Evolutionary conservation across 2,888 invertebrate genomes (phyloP).

Genomic region (Craniophora ligustri): DNA sequence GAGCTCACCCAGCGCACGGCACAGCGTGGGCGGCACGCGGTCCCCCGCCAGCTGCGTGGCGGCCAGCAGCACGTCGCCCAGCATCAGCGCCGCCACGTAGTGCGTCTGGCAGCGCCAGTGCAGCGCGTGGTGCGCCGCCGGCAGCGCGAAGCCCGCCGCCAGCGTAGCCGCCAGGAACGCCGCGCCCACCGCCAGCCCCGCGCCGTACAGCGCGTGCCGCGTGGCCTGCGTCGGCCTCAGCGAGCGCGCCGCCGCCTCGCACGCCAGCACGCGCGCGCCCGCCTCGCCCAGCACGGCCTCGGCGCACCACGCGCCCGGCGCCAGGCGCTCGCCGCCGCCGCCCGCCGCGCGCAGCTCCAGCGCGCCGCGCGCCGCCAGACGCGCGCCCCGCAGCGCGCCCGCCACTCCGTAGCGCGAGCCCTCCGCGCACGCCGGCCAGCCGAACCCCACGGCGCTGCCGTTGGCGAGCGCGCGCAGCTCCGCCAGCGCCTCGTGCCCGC

Average conservation of each 20-base stretch:
- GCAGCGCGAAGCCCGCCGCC: constrained; percentile 93
- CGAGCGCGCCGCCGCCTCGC: constrained; percentile 88
- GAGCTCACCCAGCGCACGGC: constrained; percentile 91
- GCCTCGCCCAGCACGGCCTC: constrained; percentile 83
- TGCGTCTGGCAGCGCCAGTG: constrained; percentile 97
- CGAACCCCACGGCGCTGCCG: constrained; percentile 77
- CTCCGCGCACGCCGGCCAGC: constrained; percentile 87
- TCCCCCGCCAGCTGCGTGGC: constrained; percentile 92
- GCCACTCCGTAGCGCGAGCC: constrained; percentile 88
- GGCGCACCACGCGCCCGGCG: constrained; percentile 81
- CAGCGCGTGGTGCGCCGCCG: constrained; percentile 94
- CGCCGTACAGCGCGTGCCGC: constrained; percentile 92
- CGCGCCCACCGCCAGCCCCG: constrained; percentile 93
- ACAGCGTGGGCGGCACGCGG: constrained; percentile 89
- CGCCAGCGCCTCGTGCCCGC: constrained; percentile 68
- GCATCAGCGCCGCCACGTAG: constrained; percentile 94
- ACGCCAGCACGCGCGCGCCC: constrained; percentile 69
- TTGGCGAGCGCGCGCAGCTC: constrained; percentile 71
- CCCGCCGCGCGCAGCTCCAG: constrained; percentile 70
- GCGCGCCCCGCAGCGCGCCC: constrained; percentile 86
- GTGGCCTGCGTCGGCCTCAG: constrained; percentile 80
- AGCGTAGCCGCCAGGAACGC: constrained; percentile 94
- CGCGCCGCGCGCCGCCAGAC: constrained; percentile 86
- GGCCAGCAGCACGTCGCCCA: constrained; percentile 94
- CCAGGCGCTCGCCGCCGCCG: constrained; percentile 76